Conservation (phyloP, 2,888 invertebrate species). For the Pimpla rufipes region DNA sequence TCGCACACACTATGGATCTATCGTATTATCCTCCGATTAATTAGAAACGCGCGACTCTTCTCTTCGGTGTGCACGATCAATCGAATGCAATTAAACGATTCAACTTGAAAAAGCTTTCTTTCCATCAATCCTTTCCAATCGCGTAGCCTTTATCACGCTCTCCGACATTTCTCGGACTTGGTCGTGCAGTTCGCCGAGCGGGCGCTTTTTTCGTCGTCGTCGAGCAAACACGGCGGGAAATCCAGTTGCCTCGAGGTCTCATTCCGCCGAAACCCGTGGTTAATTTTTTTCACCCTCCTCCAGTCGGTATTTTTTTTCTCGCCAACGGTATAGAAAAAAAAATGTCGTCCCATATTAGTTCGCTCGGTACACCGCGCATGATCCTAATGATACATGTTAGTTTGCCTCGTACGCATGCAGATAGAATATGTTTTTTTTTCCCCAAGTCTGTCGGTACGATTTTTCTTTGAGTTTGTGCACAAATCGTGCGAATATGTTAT, state of each 20-base stretch:
- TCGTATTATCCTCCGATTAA: not conserved
- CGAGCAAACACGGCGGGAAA: not conserved
- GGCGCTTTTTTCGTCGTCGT: not conserved
- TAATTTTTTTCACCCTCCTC: not conserved
- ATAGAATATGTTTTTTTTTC: not conserved
- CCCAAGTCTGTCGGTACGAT: not conserved
- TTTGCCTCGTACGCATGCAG: constrained; percentile 40
- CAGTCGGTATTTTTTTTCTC: not conserved
- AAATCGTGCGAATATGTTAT: not conserved
- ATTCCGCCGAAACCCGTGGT: not conserved
- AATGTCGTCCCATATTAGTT: not conserved
- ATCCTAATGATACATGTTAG: not conserved
- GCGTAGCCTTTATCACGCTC: too few species aligned
- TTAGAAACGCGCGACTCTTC: not conserved
- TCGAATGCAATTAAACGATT: not conserved
- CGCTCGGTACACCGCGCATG: too few species aligned
- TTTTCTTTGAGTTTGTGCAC: not conserved
- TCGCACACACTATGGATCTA: too few species aligned
- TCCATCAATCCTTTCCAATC: not conserved
- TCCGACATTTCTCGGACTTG: too few species aligned
- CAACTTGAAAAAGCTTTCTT: not conserved
- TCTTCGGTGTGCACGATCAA: too few species aligned
- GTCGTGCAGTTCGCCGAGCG: too few species aligned
- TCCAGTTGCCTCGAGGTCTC: not conserved
- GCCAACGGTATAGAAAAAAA: not conserved